Conservation (phyloP, 2,797 vertebrate genomes). For the Threskiornis aethiopicus region DNA sequence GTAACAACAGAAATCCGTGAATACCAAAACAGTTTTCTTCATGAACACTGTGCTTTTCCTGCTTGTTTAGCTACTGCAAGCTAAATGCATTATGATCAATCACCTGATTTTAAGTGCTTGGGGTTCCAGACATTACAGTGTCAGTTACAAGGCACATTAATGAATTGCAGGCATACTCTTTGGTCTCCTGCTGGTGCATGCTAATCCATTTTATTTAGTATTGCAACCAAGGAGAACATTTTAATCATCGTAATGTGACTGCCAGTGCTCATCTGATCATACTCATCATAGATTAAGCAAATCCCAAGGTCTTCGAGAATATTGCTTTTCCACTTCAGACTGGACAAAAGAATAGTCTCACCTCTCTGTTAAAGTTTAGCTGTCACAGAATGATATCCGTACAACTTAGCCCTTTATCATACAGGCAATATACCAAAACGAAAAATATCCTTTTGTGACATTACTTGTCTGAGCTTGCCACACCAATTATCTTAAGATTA, state of each 20-base stretch:
- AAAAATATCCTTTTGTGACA: not conserved
- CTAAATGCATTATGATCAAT: not conserved
- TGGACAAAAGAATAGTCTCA: not conserved
- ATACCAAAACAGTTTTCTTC: not conserved
- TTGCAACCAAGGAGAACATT: not conserved
- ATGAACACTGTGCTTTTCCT: not conserved
- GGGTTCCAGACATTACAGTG: not conserved
- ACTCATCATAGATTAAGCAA: not conserved
- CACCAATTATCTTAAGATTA: not conserved
- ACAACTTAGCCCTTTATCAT: not conserved
- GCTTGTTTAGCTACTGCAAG: not conserved
- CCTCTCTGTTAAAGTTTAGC: not conserved
- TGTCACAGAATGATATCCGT: not conserved
- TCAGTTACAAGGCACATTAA: not conserved
- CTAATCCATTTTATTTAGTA: not conserved
- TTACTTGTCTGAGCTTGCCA: not conserved
- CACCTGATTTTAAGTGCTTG: not conserved
- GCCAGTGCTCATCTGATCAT: not conserved
- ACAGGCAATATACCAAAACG: not conserved
- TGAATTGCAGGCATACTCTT: not conserved
- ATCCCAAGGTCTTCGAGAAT: not conserved
- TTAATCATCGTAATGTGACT: not conserved
- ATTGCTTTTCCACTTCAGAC: not conserved
- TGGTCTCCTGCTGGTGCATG: not conserved
- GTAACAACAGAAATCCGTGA: not conserved